phyloP scores from a whole-genome alignment of 2,797 vertebrate genomes.

The Catamblyrhynchus diadema region DNA sequence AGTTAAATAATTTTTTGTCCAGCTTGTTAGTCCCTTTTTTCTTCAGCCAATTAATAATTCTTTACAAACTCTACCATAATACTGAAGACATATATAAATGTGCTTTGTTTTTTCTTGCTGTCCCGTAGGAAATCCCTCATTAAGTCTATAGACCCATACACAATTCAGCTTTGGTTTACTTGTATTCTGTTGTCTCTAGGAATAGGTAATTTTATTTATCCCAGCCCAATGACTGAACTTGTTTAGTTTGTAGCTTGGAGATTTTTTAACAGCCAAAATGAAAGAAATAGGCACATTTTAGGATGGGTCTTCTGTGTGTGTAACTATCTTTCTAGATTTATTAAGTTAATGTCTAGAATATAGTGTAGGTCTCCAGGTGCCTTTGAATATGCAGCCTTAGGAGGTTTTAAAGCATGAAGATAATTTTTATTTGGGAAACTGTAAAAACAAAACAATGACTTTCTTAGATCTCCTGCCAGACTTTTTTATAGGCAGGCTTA shows the following conservation, averaged over 20 bases:
- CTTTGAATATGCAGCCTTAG: not conserved
- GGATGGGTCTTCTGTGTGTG: not conserved
- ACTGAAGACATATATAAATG: not conserved
- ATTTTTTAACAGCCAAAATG: not conserved
- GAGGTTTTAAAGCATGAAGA: not conserved
- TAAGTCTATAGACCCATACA: not conserved
- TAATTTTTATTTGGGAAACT: slow-evolving; percentile 6
- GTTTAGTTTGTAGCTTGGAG: not conserved
- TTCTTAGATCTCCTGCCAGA: not conserved
- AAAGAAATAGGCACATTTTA: not conserved
- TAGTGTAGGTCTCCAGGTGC: not conserved
- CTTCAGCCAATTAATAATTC: not conserved
- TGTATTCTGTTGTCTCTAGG: not conserved
- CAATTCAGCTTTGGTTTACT: not conserved
- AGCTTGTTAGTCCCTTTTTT: not conserved
- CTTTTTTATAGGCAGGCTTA: not conserved
- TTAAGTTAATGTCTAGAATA: not conserved
- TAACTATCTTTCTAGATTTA: not conserved
- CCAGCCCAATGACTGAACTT: not conserved
- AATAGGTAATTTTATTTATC: not conserved
- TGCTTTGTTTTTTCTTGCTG: not conserved
- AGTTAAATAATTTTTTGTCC: not conserved
- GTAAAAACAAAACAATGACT: not conserved
- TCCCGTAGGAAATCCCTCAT: not conserved
- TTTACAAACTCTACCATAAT: not conserved